These are phyloP conservation scores for Cremastobaeus sp. DNA, from an alignment of 2,888 invertebrate genomes.

Conservation along the genomic window DNA sequence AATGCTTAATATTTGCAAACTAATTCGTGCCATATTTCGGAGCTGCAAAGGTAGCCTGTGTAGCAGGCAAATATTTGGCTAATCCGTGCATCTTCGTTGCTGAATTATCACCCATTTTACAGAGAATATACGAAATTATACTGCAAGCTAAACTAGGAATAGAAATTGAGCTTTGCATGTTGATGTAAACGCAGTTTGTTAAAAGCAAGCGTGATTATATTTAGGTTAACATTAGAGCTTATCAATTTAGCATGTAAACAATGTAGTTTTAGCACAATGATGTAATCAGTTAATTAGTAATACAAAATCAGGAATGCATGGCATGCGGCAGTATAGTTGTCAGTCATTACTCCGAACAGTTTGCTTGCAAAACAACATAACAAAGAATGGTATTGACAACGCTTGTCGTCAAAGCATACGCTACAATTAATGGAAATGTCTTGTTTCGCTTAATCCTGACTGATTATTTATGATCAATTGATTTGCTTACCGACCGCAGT, in stretches of 20 bases:
- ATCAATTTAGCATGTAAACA: constrained; percentile 39
- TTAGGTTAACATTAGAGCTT: constrained; percentile 43
- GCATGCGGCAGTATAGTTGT: constrained; percentile 22
- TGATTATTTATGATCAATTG: no score
- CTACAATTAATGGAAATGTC: neutral
- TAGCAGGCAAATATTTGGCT: no score
- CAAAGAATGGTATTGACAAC: constrained; percentile 13
- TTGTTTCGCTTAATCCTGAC: no score
- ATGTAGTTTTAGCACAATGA: constrained; percentile 45
- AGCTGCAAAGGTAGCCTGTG: no score
- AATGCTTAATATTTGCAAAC: no score
- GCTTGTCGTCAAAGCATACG: neutral
- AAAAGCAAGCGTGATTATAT: constrained; percentile 37
- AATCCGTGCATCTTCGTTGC: constrained; percentile 1
- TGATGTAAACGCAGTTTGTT: constrained; percentile 25
- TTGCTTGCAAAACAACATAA: constrained; percentile 15
- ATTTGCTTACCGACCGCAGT: no score
- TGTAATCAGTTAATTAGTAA: constrained; percentile 51
- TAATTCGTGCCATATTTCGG: no score
- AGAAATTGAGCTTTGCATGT: constrained; percentile 19
- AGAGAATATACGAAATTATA: constrained; percentile 22
- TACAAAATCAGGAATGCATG: constrained; percentile 38
- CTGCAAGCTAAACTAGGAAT: constrained; percentile 16
- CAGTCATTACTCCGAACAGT: constrained; percentile 35
- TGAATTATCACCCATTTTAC: constrained; percentile 17